A percentile compares a stretch with the other conserved stretches of the same genome.
These are phyloP conservation scores for Julus scandinavius DNA, from an alignment of 2,888 invertebrate species.

Conservation along the genomic window DNA sequence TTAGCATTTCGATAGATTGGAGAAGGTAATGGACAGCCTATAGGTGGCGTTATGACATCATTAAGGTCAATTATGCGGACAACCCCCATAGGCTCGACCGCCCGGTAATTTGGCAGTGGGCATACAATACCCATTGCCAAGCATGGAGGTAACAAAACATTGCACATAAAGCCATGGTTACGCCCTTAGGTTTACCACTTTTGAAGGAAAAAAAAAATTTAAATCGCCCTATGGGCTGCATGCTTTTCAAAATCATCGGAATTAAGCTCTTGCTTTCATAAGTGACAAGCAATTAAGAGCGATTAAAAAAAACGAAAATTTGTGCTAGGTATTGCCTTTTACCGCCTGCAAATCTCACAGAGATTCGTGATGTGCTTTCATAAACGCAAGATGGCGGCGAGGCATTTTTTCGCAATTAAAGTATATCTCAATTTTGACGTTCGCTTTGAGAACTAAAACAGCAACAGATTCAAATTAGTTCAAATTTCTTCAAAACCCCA, in stretches of 20 bases:
- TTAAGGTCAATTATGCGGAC: conserved; percentile 44
- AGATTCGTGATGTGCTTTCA: conserved; percentile 21
- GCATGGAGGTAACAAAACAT: not conserved
- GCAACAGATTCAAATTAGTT: not conserved
- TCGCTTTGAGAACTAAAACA: not conserved
- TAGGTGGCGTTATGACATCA: conserved; percentile 45
- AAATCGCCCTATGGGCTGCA: conserved; percentile 28
- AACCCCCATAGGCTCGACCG: not conserved
- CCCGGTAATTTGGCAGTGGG: not conserved
- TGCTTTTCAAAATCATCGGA: conserved; percentile 36
- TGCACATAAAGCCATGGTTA: conserved; percentile 22
- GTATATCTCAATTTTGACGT: not conserved
- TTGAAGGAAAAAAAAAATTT: not conserved
- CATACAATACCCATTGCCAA: not conserved
- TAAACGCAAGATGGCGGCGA: not conserved
- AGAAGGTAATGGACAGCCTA: conserved; percentile 27
- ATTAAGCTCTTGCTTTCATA: conserved; percentile 42
- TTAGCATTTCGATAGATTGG: not conserved
- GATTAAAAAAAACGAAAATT: conserved; percentile 44
- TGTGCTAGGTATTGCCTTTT: not conserved
- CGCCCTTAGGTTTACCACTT: conserved; percentile 19
- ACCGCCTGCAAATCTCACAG: not conserved
- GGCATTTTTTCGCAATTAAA: not conserved
- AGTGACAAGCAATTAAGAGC: conserved; percentile 50
- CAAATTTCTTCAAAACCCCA: too few relatives aligned